Evolutionary conservation across 2,113 vertebrate species (phyloP).

Genomic region (Ranitomeya variabilis): DNA sequence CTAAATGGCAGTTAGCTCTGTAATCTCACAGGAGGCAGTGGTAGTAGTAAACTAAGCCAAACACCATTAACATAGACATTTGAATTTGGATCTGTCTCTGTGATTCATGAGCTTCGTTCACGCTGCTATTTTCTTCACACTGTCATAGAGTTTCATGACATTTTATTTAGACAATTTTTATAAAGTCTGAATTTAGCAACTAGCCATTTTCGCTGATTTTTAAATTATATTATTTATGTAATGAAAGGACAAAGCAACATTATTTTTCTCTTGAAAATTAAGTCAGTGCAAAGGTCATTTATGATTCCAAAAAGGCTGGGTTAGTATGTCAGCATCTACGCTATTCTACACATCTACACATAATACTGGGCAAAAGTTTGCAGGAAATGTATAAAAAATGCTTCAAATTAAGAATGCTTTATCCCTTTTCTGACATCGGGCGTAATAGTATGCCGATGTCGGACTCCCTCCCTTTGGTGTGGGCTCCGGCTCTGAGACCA

Average conservation of each 20-base stretch:
- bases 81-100: slow-evolving; percentile 28
- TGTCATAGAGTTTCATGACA: slow-evolving; percentile 7
- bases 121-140: slow-evolving; percentile 9
- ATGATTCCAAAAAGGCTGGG: neutral
- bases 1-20: slow-evolving; percentile 52
- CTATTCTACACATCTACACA: too few relatives aligned
- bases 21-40: slow-evolving; percentile 54
- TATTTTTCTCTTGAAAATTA: neutral
- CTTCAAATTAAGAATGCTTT: too few relatives aligned
- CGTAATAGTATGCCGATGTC: too few relatives aligned
- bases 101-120: slow-evolving; percentile 6
- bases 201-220: neutral
- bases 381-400: too few relatives aligned
- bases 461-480: too few relatives aligned
- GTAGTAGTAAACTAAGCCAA: slow-evolving; percentile 55
- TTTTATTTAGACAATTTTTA: slow-evolving; percentile 22
- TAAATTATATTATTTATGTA: neutral
- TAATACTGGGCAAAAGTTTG: too few relatives aligned
- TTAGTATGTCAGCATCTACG: neutral
- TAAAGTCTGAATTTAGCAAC: slow-evolving; percentile 5
- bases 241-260: neutral
- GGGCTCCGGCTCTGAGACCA: too few relatives aligned
- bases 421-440: too few relatives aligned
- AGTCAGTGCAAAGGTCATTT: neutral
- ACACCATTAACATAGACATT: slow-evolving; percentile 40